Conservation (phyloP, 2,113 vertebrate species). For the Cettia cetti region DNA sequence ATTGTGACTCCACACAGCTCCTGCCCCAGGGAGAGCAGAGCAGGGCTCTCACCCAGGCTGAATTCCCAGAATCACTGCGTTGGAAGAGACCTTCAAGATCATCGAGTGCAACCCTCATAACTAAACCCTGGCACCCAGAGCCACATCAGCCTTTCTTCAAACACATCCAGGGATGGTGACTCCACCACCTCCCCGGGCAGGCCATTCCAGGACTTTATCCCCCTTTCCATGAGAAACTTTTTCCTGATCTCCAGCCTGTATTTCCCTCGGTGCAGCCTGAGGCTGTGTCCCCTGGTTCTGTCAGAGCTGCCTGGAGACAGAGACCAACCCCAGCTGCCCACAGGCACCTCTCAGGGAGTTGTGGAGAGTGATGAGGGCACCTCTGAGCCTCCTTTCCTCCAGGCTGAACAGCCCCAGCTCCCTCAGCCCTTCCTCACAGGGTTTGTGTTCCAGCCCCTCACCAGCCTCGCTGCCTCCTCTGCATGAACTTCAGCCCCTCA, state of each 20-base stretch:
- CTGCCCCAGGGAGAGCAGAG: neutral
- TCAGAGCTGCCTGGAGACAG: no score
- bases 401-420: no score
- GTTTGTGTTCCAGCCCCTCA: no score
- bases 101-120: neutral
- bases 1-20: neutral
- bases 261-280: no score
- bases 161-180: neutral
- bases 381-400: no score
- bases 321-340: no score
- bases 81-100: neutral
- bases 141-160: neutral
- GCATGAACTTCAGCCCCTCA: no score
- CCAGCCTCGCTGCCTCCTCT: no score
- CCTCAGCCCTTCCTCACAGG: no score
- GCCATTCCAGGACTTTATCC: neutral
- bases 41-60: constrained; percentile 74
- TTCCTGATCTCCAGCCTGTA: neutral
- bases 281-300: no score
- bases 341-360: no score
- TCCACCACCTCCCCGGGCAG: neutral
- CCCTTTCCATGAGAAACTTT: neutral
- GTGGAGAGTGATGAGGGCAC: no score
- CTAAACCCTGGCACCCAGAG: neutral
- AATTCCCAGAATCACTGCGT: neutral